These are phyloP conservation scores for Idaea biselata DNA, from an alignment of 2,888 invertebrate genomes.

Conservation along the genomic window DNA sequence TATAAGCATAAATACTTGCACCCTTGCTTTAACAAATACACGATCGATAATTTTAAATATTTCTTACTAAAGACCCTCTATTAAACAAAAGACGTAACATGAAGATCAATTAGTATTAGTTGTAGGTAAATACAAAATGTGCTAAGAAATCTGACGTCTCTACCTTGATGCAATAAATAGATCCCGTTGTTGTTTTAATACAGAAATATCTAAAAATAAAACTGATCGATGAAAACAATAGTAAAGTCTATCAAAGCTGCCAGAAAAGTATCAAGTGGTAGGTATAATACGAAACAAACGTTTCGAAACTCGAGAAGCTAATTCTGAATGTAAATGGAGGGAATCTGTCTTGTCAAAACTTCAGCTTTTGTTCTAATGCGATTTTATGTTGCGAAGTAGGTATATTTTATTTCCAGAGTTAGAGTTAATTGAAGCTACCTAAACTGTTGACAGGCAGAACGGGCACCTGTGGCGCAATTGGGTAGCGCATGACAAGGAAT, in stretches of 20 bases:
- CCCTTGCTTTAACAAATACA: too few species aligned
- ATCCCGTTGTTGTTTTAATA: constrained; percentile 2
- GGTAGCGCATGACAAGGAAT: too few species aligned
- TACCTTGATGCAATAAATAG: constrained; percentile 12
- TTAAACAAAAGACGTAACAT: too few species aligned
- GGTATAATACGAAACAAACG: constrained; percentile 19
- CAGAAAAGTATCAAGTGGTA: constrained; percentile 59
- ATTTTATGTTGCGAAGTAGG: not conserved
- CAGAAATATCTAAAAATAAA: constrained; percentile 38
- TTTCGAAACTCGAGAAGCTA: constrained; percentile 31
- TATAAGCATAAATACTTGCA: too few species aligned
- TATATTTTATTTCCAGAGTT: not conserved
- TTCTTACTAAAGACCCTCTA: too few species aligned
- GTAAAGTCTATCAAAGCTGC: constrained; percentile 53
- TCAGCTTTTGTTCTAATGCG: not conserved
- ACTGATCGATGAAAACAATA: constrained; percentile 55
- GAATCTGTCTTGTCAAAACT: not conserved
- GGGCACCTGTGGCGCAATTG: too few species aligned
- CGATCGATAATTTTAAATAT: too few species aligned
- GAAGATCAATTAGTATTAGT: too few species aligned
- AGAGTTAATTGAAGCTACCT: not conserved
- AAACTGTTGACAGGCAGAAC: too few species aligned
- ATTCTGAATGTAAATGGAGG: constrained; percentile 18
- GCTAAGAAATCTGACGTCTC: constrained; percentile 15
- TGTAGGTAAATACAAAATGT: too few species aligned